Conservation (phyloP, 2,113 vertebrate species). For the Equus przewalskii region DNA sequence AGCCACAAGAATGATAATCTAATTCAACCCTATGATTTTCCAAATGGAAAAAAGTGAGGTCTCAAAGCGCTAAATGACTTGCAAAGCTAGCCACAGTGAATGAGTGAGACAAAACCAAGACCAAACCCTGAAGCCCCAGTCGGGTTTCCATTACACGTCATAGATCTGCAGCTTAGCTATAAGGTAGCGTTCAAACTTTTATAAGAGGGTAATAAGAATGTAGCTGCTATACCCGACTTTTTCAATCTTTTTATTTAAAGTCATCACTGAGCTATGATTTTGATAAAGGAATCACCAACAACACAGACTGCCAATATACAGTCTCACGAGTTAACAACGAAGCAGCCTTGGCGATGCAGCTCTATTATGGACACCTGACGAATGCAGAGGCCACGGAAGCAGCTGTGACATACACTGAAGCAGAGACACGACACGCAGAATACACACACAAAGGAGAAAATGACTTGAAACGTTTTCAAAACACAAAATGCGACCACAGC, state of each 20-base stretch:
- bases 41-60: conserved; percentile 43
- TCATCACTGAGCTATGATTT: conserved; percentile 31
- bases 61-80: conserved; percentile 33
- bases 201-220: conserved; percentile 5
- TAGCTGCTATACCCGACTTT: background rate
- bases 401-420: background rate
- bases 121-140: conserved; percentile 21
- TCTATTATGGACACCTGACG: conserved; percentile 42
- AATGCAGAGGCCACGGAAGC: background rate
- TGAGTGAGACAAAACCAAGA: conserved; percentile 2
- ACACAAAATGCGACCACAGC: conserved; percentile 53
- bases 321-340: conserved; percentile 8
- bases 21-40: conserved; percentile 56
- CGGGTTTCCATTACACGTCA: conserved; percentile 36
- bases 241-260: conserved; percentile 50
- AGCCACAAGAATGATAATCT: conserved; percentile 41
- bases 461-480: conserved; percentile 41
- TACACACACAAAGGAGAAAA: conserved; percentile 44
- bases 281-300: conserved; percentile 49
- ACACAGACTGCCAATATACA: background rate
- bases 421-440: background rate
- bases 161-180: conserved; percentile 22
- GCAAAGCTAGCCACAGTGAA: background rate
- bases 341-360: background rate
- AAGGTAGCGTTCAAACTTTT: conserved; percentile 49